A percentile compares a stretch with the other conserved stretches of the same genome.
Evolutionary conservation across 92 coral and sea anemone species (phyloP).

Genomic region (Porites cylindrica): DNA sequence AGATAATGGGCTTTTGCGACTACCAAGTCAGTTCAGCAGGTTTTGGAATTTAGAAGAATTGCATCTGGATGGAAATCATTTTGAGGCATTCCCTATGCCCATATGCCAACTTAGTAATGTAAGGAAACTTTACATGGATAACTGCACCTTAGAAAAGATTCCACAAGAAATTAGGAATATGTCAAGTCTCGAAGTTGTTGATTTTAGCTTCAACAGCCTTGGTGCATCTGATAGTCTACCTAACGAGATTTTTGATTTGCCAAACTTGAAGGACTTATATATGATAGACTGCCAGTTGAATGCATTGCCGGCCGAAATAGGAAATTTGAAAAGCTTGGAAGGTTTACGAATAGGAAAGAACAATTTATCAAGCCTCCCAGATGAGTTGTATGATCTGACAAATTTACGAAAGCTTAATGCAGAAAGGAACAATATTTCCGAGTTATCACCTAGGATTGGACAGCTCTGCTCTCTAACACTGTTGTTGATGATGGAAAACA

Average conservation of each 20-base stretch:
- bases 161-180: slow-evolving; percentile 70
- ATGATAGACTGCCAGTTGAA: slow-evolving; percentile 68
- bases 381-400: slow-evolving; percentile 70
- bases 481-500: slow-evolving; percentile 79
- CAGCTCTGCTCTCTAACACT: slow-evolving; percentile 63
- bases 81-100: slow-evolving; percentile 78
- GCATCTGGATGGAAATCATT: slow-evolving; percentile 77
- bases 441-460: slow-evolving; percentile 70
- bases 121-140: slow-evolving; percentile 77
- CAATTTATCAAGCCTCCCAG: slow-evolving; percentile 70
- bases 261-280: slow-evolving; percentile 73
- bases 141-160: slow-evolving; percentile 73
- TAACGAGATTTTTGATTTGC: slow-evolving; percentile 66
- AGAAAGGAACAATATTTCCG: slow-evolving; percentile 63
- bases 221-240: slow-evolving; percentile 63
- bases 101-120: slow-evolving; percentile 65
- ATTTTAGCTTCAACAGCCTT: slow-evolving; percentile 80
- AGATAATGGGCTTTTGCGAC: slow-evolving; percentile 53
- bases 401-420: slow-evolving; percentile 74
- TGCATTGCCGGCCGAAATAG: slow-evolving; percentile 76
- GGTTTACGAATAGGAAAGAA: slow-evolving; percentile 79
- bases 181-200: slow-evolving; percentile 65
- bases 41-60: slow-evolving; percentile 63
- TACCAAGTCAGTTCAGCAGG: slow-evolving; percentile 68
- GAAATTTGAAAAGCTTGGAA: slow-evolving; percentile 66